Conservation (phyloP, 2,888 invertebrate genomes). For the Alloscopus bannaensis region DNA sequence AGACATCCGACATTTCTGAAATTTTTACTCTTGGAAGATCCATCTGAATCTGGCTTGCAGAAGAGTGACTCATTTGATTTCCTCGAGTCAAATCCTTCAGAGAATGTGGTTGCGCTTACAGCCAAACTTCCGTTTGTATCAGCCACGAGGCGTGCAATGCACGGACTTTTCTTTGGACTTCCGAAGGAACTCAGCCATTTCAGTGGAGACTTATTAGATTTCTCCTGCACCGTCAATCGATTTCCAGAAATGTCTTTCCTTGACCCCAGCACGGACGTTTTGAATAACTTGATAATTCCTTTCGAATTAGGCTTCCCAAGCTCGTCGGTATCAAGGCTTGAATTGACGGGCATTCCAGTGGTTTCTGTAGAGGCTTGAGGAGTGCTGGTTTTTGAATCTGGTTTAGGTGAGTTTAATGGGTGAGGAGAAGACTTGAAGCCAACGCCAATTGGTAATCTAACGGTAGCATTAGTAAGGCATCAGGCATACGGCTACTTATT, state of each 20-base stretch:
- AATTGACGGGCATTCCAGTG: no score
- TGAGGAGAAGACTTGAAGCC: no score
- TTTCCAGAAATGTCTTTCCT: conserved; percentile 41
- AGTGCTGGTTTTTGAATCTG: no score
- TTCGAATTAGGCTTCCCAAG: conserved; percentile 49
- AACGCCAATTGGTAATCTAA: no score
- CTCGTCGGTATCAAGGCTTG: conserved; percentile 36
- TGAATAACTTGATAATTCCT: conserved; percentile 56
- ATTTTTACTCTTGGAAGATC: neutral
- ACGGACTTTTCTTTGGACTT: conserved; percentile 16
- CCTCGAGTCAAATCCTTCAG: neutral
- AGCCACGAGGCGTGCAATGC: neutral
- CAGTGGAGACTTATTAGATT: conserved; percentile 50
- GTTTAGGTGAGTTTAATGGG: no score
- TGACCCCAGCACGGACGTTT: conserved; percentile 23
- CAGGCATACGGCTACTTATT: no score
- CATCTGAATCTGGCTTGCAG: neutral
- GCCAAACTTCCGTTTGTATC: neutral
- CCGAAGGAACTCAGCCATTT: conserved; percentile 58
- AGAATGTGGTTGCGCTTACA: neutral
- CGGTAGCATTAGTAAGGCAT: no score
- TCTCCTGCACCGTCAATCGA: neutral
- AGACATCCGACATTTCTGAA: conserved; percentile 9
- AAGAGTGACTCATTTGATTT: neutral
- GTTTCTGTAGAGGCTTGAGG: neutral